A percentile compares a stretch with the other conserved stretches of the same genome.
Evolutionary conservation across 2,888 invertebrate species (phyloP).

Genomic region (Mesodorylaimus sp.): DNA sequence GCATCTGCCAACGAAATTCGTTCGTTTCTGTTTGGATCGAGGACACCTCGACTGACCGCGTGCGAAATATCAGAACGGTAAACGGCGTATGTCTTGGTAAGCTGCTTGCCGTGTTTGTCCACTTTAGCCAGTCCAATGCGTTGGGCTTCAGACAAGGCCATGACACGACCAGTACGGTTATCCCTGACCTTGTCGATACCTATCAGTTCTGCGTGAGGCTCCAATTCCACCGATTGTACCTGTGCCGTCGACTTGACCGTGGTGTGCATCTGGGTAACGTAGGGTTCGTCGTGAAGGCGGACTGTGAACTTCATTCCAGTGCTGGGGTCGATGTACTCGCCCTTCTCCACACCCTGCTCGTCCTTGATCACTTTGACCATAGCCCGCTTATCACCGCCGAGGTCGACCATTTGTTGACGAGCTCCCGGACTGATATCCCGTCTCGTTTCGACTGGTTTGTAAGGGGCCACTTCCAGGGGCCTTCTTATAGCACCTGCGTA

Average conservation of each 20-base stretch:
- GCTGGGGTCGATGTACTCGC: conserved; percentile 10
- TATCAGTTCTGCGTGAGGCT: conserved; percentile 8
- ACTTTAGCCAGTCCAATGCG: conserved; percentile 13
- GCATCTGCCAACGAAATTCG: conserved; percentile 64
- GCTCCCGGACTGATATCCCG: neutral
- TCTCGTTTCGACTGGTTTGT: neutral
- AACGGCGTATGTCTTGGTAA: conserved; percentile 4
- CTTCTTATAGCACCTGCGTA: neutral
- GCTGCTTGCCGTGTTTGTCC: conserved; percentile 11
- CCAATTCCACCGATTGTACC: conserved; percentile 7
- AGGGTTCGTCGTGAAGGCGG: conserved; percentile 8
- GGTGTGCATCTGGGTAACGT: conserved; percentile 1
- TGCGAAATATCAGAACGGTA: conserved; percentile 9
- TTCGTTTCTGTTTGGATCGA: conserved; percentile 45
- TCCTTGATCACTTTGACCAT: conserved; percentile 10
- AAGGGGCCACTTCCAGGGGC: neutral
- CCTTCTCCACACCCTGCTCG: conserved; percentile 7
- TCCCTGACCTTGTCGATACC: conserved; percentile 9
- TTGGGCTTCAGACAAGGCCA: conserved; percentile 16
- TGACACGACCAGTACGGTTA: conserved; percentile 9
- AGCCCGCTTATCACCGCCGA: conserved; percentile 9
- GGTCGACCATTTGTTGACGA: conserved; percentile 7
- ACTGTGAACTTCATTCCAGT: conserved; percentile 11
- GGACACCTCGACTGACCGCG: conserved; percentile 52
- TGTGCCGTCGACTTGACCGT: conserved; percentile 10